Conservation (phyloP, 2,888 invertebrate species). For the Ypsolopha scabrella region DNA sequence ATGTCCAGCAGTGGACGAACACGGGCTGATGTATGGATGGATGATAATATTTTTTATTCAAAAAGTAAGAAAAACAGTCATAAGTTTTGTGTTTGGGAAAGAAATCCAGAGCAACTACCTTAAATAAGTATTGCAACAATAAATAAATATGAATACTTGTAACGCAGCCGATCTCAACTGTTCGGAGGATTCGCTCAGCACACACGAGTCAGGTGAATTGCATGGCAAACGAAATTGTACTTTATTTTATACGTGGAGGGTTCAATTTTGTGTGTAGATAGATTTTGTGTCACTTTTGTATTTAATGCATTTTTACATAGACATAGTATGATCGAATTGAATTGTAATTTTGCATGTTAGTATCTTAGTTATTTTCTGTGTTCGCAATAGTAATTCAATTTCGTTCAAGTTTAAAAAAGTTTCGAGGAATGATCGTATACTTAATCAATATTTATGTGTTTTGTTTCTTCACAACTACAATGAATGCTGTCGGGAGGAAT, state of each 20-base stretch:
- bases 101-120: no score
- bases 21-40: no score
- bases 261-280: slow-evolving; percentile 33
- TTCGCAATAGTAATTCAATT: not conserved
- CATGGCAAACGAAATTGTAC: slow-evolving; percentile 40
- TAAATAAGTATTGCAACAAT: no score
- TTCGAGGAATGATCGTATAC: no score
- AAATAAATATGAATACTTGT: slow-evolving; percentile 6
- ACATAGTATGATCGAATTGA: not conserved
- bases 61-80: no score
- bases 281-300: slow-evolving; percentile 13
- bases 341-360: slow-evolving; percentile 4
- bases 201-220: slow-evolving; percentile 82
- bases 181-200: slow-evolving; percentile 83
- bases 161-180: slow-evolving; percentile 82
- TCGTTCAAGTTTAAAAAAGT: no score
- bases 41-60: no score
- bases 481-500: no score
- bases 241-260: slow-evolving; percentile 19
- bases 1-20: no score
- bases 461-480: no score
- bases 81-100: no score
- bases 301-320: not conserved
- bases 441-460: no score
- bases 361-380: slow-evolving; percentile 10